Evolutionary conservation across 2,797 vertebrate genomes (phyloP).

Genomic region (Gymnothorax javanicus): DNA sequence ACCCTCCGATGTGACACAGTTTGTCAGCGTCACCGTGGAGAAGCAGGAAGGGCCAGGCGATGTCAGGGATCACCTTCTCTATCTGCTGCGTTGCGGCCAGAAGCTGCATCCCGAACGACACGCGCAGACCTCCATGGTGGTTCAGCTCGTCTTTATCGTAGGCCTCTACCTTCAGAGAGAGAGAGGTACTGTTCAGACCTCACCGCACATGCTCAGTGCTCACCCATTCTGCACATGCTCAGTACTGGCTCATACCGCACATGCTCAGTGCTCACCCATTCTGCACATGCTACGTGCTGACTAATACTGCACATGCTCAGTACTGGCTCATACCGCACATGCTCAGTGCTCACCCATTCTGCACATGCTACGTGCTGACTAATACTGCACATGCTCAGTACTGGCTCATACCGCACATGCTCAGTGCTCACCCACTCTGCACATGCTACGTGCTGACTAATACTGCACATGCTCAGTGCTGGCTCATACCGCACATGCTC

Average conservation of each 20-base stretch:
- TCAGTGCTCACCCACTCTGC: too few species aligned
- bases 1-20: slow-evolving; percentile 89
- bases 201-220: neutral
- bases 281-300: neutral
- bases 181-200: neutral
- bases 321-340: neutral
- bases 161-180: slow-evolving; percentile 76
- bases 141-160: slow-evolving; percentile 84
- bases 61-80: slow-evolving; percentile 80
- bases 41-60: slow-evolving; percentile 86
- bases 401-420: neutral
- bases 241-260: neutral
- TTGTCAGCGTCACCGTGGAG: slow-evolving; percentile 89
- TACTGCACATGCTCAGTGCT: neutral
- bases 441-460: neutral
- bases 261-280: neutral
- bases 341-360: too few species aligned
- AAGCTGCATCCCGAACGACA: slow-evolving; percentile 87
- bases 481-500: neutral
- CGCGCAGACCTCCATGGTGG: slow-evolving; percentile 83
- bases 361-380: neutral
- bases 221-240: too few species aligned
- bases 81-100: slow-evolving; percentile 82
- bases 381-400: neutral
- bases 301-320: neutral